A percentile compares a stretch with the other conserved stretches of the same genome.
Evolutionary conservation across 1,140 invertebrate species (phyloP).

Genomic region (Atopsyche davidsoni): DNA sequence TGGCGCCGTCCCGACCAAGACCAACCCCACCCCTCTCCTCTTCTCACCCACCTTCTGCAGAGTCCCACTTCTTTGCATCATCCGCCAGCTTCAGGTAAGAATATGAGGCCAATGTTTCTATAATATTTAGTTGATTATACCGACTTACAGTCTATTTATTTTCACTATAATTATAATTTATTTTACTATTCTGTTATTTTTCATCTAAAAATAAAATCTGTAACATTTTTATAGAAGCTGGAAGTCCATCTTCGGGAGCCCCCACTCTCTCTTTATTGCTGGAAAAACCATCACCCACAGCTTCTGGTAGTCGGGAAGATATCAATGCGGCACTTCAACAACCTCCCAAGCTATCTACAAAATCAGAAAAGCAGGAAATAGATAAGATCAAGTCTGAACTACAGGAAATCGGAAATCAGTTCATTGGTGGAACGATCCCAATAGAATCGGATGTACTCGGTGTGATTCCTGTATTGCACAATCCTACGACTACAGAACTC

Average conservation of each 20-base stretch:
- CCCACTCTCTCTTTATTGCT: slow-evolving; percentile 61
- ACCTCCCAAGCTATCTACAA: slow-evolving; percentile 14
- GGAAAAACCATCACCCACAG: slow-evolving; percentile 40
- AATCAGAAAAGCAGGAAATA: slow-evolving; percentile 30
- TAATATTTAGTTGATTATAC: too few species aligned
- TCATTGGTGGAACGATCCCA: slow-evolving; percentile 33
- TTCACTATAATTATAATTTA: background rate
- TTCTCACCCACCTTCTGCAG: slow-evolving; percentile 76
- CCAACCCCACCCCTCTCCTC: slow-evolving; percentile 54
- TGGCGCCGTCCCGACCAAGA: slow-evolving; percentile 44
- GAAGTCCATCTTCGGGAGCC: slow-evolving; percentile 56
- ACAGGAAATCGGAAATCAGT: slow-evolving; percentile 40
- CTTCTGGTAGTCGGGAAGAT: slow-evolving; percentile 1
- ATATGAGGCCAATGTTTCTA: too few species aligned
- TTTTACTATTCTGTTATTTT: background rate
- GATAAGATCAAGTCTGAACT: slow-evolving; percentile 46
- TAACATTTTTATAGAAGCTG: slow-evolving; percentile 38
- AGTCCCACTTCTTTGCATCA: slow-evolving; percentile 55
- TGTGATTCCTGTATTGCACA: slow-evolving; percentile 19
- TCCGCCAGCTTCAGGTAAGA: slow-evolving; percentile 28
- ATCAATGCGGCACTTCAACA: slow-evolving; percentile 12
- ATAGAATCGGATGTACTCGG: slow-evolving; percentile 2
- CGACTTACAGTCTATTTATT: slow-evolving; percentile 31
- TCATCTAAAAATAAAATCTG: too few species aligned
- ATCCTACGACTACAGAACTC: slow-evolving; percentile 9